Evolutionary conservation across 2,888 invertebrate species (phyloP).

Genomic region (Cotesia congregata): DNA sequence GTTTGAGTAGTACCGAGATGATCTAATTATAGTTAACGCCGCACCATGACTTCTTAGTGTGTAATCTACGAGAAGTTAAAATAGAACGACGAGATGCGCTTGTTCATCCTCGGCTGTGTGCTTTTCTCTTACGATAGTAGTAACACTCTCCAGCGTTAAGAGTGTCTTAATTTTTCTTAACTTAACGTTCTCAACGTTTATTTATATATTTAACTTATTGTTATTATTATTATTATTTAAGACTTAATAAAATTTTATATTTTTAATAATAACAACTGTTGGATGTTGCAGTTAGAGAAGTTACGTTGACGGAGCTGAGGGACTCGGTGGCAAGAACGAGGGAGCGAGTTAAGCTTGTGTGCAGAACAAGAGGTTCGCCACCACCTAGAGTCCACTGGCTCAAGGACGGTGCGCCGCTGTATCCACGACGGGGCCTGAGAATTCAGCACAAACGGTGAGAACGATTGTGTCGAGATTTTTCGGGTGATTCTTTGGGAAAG

Average conservation of each 20-base stretch:
- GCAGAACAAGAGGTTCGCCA: constrained; percentile 68
- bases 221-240: constrained; percentile 15
- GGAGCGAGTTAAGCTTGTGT: constrained; percentile 69
- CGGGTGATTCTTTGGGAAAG: not conserved
- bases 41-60: constrained; percentile 54
- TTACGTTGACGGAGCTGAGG: constrained; percentile 69
- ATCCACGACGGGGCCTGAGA: constrained; percentile 67
- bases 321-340: constrained; percentile 69
- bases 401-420: constrained; percentile 67
- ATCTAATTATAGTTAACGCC: constrained; percentile 45
- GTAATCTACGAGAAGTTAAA: constrained; percentile 61
- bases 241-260: constrained; percentile 24
- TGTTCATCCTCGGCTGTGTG: constrained; percentile 29
- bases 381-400: constrained; percentile 69
- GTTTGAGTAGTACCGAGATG: constrained; percentile 24
- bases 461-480: constrained; percentile 38
- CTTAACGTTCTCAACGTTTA: constrained; percentile 25
- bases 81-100: constrained; percentile 56
- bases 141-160: constrained; percentile 30
- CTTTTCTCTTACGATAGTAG: constrained; percentile 12
- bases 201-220: constrained; percentile 33
- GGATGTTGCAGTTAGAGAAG: constrained; percentile 65
- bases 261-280: constrained; percentile 31
- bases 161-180: constrained; percentile 42
- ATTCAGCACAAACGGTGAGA: constrained; percentile 69